Evolutionary conservation across 2,113 vertebrate species (phyloP).

Genomic region (Garra rufa): DNA sequence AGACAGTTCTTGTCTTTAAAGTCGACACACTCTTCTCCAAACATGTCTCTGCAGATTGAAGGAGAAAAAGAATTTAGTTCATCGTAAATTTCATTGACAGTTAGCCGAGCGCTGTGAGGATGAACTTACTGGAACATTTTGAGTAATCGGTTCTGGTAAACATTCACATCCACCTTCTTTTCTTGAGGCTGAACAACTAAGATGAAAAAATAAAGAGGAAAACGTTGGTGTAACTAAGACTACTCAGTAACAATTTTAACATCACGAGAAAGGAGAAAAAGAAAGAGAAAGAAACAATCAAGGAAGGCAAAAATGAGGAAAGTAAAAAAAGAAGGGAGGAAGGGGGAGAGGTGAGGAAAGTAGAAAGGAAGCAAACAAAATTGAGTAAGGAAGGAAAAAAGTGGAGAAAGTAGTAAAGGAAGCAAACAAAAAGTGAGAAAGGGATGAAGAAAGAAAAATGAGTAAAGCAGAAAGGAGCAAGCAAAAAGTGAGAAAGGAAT

Average conservation of each 20-base stretch:
- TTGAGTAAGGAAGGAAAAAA: too few relatives aligned
- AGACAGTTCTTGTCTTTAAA: constrained; percentile 78
- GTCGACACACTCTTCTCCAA: constrained; percentile 90
- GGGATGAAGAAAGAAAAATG: too few relatives aligned
- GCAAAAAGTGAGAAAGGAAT: too few relatives aligned
- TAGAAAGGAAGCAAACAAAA: too few relatives aligned
- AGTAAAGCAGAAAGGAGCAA: too few relatives aligned
- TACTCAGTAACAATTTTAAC: background rate
- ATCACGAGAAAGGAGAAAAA: background rate
- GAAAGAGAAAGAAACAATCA: background rate
- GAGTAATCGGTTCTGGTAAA: constrained; percentile 85
- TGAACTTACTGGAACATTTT: constrained; percentile 92
- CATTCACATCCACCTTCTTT: constrained; percentile 78
- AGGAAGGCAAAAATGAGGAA: background rate
- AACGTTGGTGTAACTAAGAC: background rate
- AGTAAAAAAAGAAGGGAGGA: background rate
- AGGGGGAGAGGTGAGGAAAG: background rate
- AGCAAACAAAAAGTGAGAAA: too few relatives aligned
- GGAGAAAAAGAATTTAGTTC: background rate
- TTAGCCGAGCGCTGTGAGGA: background rate
- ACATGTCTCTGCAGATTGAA: constrained; percentile 86
- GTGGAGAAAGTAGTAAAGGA: background rate
- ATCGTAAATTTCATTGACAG: background rate
- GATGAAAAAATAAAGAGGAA: constrained; percentile 35
- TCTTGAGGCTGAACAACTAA: constrained; percentile 77